Evolutionary conservation across 2,113 vertebrate genomes (phyloP).

Genomic region (Muscicapa adusta): DNA sequence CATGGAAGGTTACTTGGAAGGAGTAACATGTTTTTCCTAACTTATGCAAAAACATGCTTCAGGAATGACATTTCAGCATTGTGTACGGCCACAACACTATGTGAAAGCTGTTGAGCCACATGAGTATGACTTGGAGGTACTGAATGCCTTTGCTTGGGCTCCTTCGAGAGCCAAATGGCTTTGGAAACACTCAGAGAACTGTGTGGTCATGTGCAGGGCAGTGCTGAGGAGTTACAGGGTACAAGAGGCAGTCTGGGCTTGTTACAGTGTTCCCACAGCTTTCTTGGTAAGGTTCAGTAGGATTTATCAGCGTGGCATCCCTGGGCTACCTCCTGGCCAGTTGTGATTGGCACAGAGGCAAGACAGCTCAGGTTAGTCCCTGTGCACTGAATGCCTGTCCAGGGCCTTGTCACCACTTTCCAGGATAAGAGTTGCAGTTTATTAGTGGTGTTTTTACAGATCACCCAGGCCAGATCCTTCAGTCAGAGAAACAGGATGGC

Average conservation of each 20-base stretch:
- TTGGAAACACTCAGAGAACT: not conserved
- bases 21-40: not conserved
- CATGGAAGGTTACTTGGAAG: not conserved
- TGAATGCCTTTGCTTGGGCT: not conserved
- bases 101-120: not conserved
- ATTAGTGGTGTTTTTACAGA: not conserved
- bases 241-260: not conserved
- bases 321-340: not conserved
- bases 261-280: not conserved
- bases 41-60: not conserved
- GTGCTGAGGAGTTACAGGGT: not conserved
- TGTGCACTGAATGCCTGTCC: not conserved
- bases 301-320: not conserved
- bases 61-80: not conserved
- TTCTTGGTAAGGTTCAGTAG: not conserved
- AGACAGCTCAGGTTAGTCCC: not conserved
- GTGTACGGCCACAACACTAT: not conserved
- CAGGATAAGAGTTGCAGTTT: not conserved
- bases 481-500: not conserved
- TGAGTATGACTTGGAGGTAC: not conserved
- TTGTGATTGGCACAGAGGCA: not conserved
- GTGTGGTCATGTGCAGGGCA: not conserved
- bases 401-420: slow-evolving; percentile 15
- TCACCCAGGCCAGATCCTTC: not conserved
- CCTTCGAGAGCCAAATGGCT: fast-evolving